Evolutionary conservation across 1,140 invertebrate genomes (phyloP), one percentile per base, ranked within the genome.

Genomic region (Drosophila biarmipes): DNA sequence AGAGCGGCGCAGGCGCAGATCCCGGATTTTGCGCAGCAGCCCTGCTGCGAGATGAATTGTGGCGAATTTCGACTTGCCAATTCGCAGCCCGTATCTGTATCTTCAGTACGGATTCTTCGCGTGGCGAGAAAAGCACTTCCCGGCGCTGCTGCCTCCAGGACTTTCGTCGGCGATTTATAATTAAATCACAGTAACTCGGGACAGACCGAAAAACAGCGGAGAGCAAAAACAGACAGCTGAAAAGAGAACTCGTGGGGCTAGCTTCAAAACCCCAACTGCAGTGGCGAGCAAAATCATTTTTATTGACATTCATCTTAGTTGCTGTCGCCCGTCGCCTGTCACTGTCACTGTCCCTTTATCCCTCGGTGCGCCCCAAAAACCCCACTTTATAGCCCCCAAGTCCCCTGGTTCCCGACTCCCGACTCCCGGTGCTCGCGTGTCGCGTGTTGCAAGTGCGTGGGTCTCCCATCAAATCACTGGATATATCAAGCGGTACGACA

Each of bases 61-160:
- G 27, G 48, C 48, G 48, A 51, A 31, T 56, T 52, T 59, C 52
- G 34, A 40, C 73, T 67, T 58, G 72, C 55, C 66, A 67, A 58
- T 58, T 75, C 73, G 48, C 46, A 52, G 34, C 21, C 35, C 46
- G 53, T 59, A 68, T 76, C 75, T 75, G 69, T 73, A 82, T 78
- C 82, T 82, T 87, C 75, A 86, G 82, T 86, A 86, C 73, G 86
- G 85, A 73, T 86, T 89, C 74, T 85, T 78, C 69, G 78, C 82
- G 73, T 76, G 74, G 48, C 64, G 55, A 77, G 35, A 75, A 75
- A 64, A 46, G n/a, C 58, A 12, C 21, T 42, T 12, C 37, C 15
- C 53, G 35, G 19, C 27, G 35, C 37, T 34, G 14, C 37, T 38
- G 14, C 21, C 27, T n/a, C 27, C 34, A 29, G 45, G 62, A 17